A percentile compares a stretch with the other conserved stretches of the same genome.
phyloP scores from a whole-genome alignment of 2,113 vertebrate genomes.

The Oncorhynchus keta region DNA sequence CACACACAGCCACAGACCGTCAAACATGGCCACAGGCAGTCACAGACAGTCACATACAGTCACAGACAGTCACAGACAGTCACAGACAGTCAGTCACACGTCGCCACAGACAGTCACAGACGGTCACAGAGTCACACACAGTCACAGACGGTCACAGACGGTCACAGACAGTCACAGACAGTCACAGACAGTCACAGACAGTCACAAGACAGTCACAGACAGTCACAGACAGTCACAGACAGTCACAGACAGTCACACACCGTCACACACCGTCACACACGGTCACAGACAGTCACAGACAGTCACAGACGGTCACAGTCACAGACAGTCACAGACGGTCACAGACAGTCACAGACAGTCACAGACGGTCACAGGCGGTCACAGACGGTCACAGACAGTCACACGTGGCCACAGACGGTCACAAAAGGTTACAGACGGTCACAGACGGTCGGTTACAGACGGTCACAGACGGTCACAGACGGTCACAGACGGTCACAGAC shows the following conservation, averaged over 20 bases:
- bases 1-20: background rate
- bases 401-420: background rate
- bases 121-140: background rate
- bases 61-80: no score
- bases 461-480: background rate
- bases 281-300: background rate
- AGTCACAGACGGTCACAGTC: background rate
- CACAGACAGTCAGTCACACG: no score
- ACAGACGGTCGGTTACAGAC: background rate
- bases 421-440: background rate
- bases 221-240: no score
- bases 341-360: background rate
- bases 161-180: background rate
- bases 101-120: slow-evolving; percentile 7
- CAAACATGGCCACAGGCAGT: background rate
- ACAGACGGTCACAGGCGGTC: background rate
- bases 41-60: background rate
- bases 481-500: no score
- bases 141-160: background rate
- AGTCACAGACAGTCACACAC: no score
- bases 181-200: background rate
- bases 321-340: no score
- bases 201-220: no score
- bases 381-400: background rate
- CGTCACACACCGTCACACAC: no score